These are phyloP conservation scores for Theristus sp. DNA, from an alignment of 2,888 invertebrate genomes.

Conservation along the genomic window DNA sequence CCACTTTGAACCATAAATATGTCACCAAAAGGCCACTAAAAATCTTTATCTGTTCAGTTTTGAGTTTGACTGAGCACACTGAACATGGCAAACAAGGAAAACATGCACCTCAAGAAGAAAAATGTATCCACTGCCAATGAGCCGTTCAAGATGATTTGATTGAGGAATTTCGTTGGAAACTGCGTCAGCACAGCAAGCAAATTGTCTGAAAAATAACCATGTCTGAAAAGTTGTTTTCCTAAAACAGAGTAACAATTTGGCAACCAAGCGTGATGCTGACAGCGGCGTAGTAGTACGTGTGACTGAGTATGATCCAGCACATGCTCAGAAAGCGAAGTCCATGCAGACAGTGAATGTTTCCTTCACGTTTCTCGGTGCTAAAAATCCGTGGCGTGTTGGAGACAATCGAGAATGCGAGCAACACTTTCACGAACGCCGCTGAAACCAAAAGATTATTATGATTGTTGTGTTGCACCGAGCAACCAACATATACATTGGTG, in stretches of 20 bases:
- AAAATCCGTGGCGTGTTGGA: conserved; percentile 36
- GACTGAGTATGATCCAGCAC: conserved; percentile 42
- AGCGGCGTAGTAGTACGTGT: conserved; percentile 33
- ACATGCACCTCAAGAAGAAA: conserved; percentile 31
- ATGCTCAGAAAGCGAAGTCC: conserved; percentile 41
- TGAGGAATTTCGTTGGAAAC: conserved; percentile 29
- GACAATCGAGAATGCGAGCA: conserved; percentile 37
- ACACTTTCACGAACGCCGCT: conserved; percentile 10
- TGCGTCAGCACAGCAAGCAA: conserved; percentile 4
- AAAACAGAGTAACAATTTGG: too few species aligned
- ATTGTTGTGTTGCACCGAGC: neutral
- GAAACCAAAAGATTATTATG: neutral
- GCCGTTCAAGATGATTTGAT: conserved; percentile 31
- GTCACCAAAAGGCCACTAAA: conserved; percentile 31
- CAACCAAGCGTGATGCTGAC: conserved; percentile 19
- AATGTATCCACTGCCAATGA: conserved; percentile 34
- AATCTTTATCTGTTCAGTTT: too few species aligned
- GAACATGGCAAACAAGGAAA: too few species aligned
- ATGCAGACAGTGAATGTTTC: conserved; percentile 35
- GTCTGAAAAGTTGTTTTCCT: too few species aligned
- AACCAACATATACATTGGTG: too few species aligned
- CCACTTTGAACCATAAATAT: conserved; percentile 30
- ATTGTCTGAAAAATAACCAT: conserved; percentile 15
- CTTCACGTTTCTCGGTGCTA: conserved; percentile 19
- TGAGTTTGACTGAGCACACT: too few species aligned